Base-by-base conservation (phyloP, 2,888 invertebrate species). In the Lasioglossum calceatum region DNA sequence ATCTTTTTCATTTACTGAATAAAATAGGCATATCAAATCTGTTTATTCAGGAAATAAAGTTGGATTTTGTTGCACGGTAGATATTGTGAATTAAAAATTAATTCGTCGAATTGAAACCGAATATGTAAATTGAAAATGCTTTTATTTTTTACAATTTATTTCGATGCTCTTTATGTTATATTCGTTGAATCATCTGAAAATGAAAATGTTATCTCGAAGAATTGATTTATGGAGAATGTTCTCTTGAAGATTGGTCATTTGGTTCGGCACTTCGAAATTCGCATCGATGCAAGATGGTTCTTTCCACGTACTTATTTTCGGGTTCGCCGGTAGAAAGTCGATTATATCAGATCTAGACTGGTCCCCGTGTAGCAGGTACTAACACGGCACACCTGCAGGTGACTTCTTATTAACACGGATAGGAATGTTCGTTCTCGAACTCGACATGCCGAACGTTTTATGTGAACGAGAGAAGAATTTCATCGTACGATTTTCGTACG, bases 321-420 rank as follows among this genome's bases (percentile, higher is more conserved):
- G 64, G 70, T 77, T 79, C 76, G 16, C 67, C 27, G 32, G 72
- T 84, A 84, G 79, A 77, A 81, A 84, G 77, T 77, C 50, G 79
- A 77, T 79, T 85, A 77, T 79, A 78, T 76, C 82, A 82, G 64
- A 71, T 61, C 42, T 47, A 61, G 32, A 76, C 78, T 71, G 64
- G 74, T 70, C 16, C 23, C 44, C n/a, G 70, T 77, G 27, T 54
- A 79, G 72, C 47, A 42, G 44, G 70, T 54, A 71, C 39, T 39
- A 78, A 75, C 61, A 12, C 44, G 14, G 32, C 47, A 39, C 36
- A 36, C 44, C 5, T 54, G n/a, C 36, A 23, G 50, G 32, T 19
- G 50, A 27, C 7, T 75, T 71, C 50, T 75, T 39, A 75, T 80
- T 80, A 80, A 19, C 42, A 44, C 75, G 16, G 74, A 75, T 75